Percentiles rank a stretch among this genome's conserved stretches.
These are phyloP conservation scores for Percopsis omiscomaycus DNA, from an alignment of 2,797 vertebrate species.

Conservation along the genomic window DNA sequence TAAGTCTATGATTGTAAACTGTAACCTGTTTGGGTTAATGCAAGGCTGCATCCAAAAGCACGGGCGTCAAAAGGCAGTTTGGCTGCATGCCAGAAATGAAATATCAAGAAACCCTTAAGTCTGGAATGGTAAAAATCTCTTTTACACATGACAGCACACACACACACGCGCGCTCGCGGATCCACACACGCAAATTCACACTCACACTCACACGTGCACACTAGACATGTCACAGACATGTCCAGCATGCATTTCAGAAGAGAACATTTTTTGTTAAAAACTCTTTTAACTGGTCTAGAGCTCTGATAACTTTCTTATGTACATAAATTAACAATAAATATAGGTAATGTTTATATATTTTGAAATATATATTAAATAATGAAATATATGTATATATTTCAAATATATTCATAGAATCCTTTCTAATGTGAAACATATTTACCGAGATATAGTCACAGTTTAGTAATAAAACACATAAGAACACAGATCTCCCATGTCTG, in stretches of 20 bases:
- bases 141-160: slow-evolving; percentile 28
- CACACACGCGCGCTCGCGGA: slow-evolving; percentile 32
- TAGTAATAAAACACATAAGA: slow-evolving; percentile 79
- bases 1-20: slow-evolving; percentile 69
- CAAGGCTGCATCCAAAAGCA: slow-evolving; percentile 67
- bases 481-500: slow-evolving; percentile 60
- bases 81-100: slow-evolving; percentile 69
- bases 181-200: slow-evolving; percentile 48
- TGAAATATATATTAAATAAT: slow-evolving; percentile 78
- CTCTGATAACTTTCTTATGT: slow-evolving; percentile 77
- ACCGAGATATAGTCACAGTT: slow-evolving; percentile 82
- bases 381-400: slow-evolving; percentile 80
- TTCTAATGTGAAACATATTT: slow-evolving; percentile 76
- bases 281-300: slow-evolving; percentile 72
- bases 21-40: slow-evolving; percentile 63
- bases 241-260: slow-evolving; percentile 74
- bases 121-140: slow-evolving; percentile 73
- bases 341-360: slow-evolving; percentile 77
- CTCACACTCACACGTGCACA: slow-evolving; percentile 68
- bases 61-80: slow-evolving; percentile 75
- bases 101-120: slow-evolving; percentile 55
- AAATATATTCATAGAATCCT: slow-evolving; percentile 79
- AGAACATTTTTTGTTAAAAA: slow-evolving; percentile 76
- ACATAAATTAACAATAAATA: slow-evolving; percentile 84
- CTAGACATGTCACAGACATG: slow-evolving; percentile 82